Evolutionary conservation across 2,888 invertebrate species (phyloP).

Genomic region (Diachrysia chrysitis): DNA sequence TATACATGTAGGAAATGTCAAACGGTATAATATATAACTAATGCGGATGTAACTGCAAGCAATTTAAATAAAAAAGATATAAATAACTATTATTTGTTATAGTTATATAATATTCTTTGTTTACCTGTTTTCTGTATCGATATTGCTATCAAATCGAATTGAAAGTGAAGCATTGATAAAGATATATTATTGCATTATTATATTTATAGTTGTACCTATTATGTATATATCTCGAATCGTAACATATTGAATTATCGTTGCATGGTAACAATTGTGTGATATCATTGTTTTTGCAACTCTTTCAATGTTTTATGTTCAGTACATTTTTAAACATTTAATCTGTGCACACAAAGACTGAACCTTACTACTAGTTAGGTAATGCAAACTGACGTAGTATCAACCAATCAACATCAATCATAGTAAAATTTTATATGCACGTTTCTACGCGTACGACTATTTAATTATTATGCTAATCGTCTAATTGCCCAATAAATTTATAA

Average conservation of each 20-base stretch:
- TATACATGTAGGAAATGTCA: slow-evolving; percentile 11
- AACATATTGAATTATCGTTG: slow-evolving; percentile 10
- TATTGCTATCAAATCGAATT: neutral
- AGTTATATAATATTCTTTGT: slow-evolving; percentile 13
- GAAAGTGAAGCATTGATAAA: neutral
- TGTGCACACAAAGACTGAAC: neutral
- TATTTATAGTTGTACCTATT: neutral
- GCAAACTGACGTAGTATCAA: neutral
- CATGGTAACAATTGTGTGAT: slow-evolving; percentile 29
- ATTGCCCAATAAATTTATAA: slow-evolving; percentile 27
- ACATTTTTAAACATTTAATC: slow-evolving; percentile 18
- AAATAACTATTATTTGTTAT: slow-evolving; percentile 11
- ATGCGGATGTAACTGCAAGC: slow-evolving; percentile 9
- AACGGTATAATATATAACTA: slow-evolving; percentile 15
- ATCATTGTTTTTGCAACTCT: slow-evolving; percentile 36
- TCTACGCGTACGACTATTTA: neutral
- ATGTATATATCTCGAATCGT: slow-evolving; percentile 10
- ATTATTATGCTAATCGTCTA: slow-evolving; percentile 32
- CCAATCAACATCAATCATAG: neutral
- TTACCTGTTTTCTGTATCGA: slow-evolving; percentile 14
- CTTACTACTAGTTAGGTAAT: neutral
- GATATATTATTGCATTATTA: neutral
- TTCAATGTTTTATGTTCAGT: slow-evolving; percentile 34
- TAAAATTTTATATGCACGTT: slow-evolving; percentile 12
- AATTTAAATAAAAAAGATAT: slow-evolving; percentile 13